Evolutionary conservation across 2,113 vertebrate genomes (phyloP), one percentile per base, ranked within the genome.

Genomic region (Salminus brasiliensis): DNA sequence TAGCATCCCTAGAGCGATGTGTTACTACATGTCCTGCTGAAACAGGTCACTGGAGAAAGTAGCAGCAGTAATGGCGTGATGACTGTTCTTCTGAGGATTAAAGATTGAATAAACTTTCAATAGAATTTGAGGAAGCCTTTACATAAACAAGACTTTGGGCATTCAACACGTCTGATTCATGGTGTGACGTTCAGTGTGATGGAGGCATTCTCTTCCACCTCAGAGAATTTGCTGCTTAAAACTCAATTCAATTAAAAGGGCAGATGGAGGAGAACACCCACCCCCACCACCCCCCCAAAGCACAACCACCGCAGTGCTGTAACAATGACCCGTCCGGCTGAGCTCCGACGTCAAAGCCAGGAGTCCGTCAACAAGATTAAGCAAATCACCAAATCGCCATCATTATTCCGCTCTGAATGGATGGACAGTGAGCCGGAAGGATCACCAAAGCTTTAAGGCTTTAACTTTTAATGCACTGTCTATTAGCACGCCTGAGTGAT

Each of bases 161-260:
- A 7, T 36, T 5, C 3, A 0, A 1, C 1, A 49, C 18, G 32
- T 9, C 47, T 71, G 8, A 49, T 34, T 1, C 29, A 16, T 27
- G 25, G 13, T 13, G 4, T 13, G 1, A 30, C 15, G 25, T 7
- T 41, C 27, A 25, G 23, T 9, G 10, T 27, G 4, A 30, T 21
- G 0, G 36, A 55, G 11, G 8, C 9, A 18, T 16, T 57, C n/a
- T n/a, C n/a, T 59, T 15, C n/a, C 57, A 59, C 47, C 57, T 59
- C 18, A 67, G 21, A 79, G 72, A 29, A 59, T 80, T 72, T 76
- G 59, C 43, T 32, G 52, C 36, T 82, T 65, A 74, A 80, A 80
- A 77, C 75, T 74, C 73, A 21, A 80, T 74, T 85, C 23, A 68
- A 78, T 80, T 77, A 85, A 66, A 21, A 60, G 68, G 43, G 5